Base-by-base conservation (phyloP, 2,113 vertebrate genomes). In the Tupaia tana region DNA sequence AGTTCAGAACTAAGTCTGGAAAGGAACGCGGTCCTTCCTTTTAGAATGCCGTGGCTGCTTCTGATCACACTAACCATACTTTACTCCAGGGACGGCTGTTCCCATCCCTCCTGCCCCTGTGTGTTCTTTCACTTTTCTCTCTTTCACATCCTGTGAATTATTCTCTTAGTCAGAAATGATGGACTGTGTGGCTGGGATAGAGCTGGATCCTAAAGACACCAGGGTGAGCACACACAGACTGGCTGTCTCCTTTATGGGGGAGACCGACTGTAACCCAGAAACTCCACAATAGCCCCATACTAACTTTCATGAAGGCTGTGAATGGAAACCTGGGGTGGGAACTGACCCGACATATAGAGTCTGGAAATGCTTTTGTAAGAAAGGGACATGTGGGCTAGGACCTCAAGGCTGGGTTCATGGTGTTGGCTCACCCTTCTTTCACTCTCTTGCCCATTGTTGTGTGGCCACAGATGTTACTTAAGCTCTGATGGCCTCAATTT, bases 1-100 rank as follows among this genome's bases (percentile, higher is more conserved):
- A 6, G 9, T 15, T 19, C 85, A 34, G 52, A 75, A 34, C 54
- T 12, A 11, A 7, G 19, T 12, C 61, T 61, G 80, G 64, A 31
- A 59, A n/a, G 19, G 10, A n/a, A 25, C 43, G 9, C 29, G 13
- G 43, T 3, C 9, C 74, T 24, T n/a, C 69, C 25, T 71, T 59
- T 15, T 15, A 25, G 43, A 27, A 25, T 2, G 20, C 15, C 81
- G 14, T 9, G 14, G 27, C 13, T 15, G 31, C 67, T 63, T 75
- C 66, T 1, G 1, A 18, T 19, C 7, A 9, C 19, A 9, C 29
- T 2, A 16, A 9, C 19, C 6, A 0, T 63, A 29, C 6, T 0
- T 63, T 22, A n/a, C 81, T 24, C 31, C 52, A 13, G 22, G 34
- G 29, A 18, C 59, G 29, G 66, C 63, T 7, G 7, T 71, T 54